phyloP scores from a whole-genome alignment of 2,888 invertebrate species.

The Bruchidius siliquastri region DNA sequence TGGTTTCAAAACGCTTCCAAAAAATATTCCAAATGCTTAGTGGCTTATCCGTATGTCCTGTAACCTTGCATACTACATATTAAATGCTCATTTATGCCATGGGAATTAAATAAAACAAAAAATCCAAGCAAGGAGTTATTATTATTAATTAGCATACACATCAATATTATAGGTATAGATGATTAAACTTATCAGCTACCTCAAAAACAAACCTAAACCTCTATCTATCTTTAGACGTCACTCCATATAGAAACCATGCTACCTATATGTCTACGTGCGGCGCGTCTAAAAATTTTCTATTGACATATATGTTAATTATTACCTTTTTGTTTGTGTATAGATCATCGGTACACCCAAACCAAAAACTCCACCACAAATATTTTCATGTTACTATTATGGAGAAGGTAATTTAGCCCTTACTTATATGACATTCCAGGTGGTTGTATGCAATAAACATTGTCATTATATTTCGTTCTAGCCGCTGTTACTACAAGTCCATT shows the following conservation, averaged over 20 bases:
- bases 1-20: no score
- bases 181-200: slow-evolving; percentile 20
- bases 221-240: slow-evolving; percentile 14
- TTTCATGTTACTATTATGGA: no score
- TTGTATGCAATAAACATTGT: no score
- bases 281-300: slow-evolving; percentile 33
- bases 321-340: not conserved
- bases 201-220: slow-evolving; percentile 14
- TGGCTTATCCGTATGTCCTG: no score
- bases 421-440: no score
- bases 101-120: no score
- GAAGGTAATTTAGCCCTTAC: no score
- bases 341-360: not conserved
- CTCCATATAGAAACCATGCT: not conserved
- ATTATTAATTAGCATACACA: slow-evolving; percentile 45
- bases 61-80: no score
- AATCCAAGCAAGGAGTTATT: not conserved
- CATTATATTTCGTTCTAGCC: no score
- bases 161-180: slow-evolving; percentile 29
- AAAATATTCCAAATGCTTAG: no score
- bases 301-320: slow-evolving; percentile 49
- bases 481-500: no score
- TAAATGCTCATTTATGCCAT: no score
- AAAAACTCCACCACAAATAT: not conserved
- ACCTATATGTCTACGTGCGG: not conserved